Evolutionary conservation across 2,888 invertebrate genomes (phyloP), one percentile per base, ranked within the genome.

Genomic region (Ametastegia equiseti): DNA sequence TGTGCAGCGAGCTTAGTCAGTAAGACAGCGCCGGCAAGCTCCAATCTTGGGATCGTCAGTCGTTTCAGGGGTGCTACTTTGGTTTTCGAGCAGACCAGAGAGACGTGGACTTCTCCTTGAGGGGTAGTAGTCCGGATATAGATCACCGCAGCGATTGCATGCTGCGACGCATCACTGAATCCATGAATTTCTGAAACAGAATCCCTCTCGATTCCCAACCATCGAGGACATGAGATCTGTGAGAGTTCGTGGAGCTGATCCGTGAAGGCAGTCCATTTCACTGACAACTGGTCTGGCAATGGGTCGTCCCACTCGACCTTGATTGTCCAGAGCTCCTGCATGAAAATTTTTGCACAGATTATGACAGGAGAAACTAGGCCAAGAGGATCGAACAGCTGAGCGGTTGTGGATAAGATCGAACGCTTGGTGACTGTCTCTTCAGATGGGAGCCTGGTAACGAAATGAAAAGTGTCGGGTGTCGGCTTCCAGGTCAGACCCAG

Each of bases 31-130:
- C 33, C 79, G 5, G 45, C 5, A 3, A 80, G 30, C 45, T 80
- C 69, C 5, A 80, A 1, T 50, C 80, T 4, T 15, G 80, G 50
- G 15, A 80, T 45, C 5, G 69, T 80, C 6, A 80, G 67, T 15
- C 69, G 39, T n/a, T 80, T 67, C 3, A 80, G 13, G 3, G 80
- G 69, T 4, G 80, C 80, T 11, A 80, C 80, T 69, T 57, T 67
- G 5, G 80, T 50, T 47, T 80, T 80, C 6, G 80, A 80, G 80
- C 80, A 80, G 15, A 45, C 69, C 2, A 80, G 69, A 42, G 42
- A 15, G 9, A 36, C 39, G 2, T 9, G 19, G 5, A 36, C 13
- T 5, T 7, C 13, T 2, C 36, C 27, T 4, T 2, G 1, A 6
- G 2, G 9, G 9, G 3, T 23, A 1, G 9, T 33, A 4, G 36